These are phyloP conservation scores for Sebastes cheni DNA, from an alignment of 2,797 vertebrate genomes.

Conservation along the genomic window DNA sequence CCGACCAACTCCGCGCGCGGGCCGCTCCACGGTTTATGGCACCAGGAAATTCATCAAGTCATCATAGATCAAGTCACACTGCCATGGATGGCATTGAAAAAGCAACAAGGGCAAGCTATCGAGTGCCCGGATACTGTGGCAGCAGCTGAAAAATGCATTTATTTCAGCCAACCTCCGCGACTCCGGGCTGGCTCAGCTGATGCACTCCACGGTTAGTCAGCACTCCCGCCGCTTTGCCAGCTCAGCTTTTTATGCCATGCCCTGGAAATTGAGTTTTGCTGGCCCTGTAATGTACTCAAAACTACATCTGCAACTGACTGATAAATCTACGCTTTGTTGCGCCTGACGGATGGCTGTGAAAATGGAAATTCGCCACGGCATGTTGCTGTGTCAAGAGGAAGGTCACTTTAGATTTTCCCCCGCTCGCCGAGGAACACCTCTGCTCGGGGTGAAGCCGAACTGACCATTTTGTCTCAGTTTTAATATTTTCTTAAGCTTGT, in stretches of 20 bases:
- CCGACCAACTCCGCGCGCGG: not conserved
- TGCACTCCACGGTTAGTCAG: constrained; percentile 72
- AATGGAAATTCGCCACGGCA: constrained; percentile 66
- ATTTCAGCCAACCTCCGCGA: constrained; percentile 56
- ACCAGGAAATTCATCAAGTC: constrained; percentile 52
- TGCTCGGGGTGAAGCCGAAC: constrained; percentile 10
- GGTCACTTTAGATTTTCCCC: constrained; percentile 53
- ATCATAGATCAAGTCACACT: constrained; percentile 55
- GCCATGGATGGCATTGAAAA: constrained; percentile 56
- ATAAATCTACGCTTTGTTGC: constrained; percentile 77
- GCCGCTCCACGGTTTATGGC: constrained; percentile 5
- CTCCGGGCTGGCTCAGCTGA: constrained; percentile 51
- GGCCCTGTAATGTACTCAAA: constrained; percentile 75
- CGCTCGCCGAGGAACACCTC: constrained; percentile 16
- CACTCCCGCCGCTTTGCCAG: constrained; percentile 68
- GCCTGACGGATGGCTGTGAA: constrained; percentile 70
- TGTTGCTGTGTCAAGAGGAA: constrained; percentile 67
- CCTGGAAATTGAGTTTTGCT: constrained; percentile 78
- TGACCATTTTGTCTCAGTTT: constrained; percentile 39
- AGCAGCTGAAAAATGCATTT: constrained; percentile 63
- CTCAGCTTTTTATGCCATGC: constrained; percentile 76
- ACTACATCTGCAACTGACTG: constrained; percentile 78
- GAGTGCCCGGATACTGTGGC: constrained; percentile 40
- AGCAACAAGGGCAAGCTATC: constrained; percentile 54
- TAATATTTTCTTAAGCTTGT: constrained; percentile 38